Evolutionary conservation across 2,797 vertebrate genomes (phyloP).

Genomic region (Okamejei kenojei): DNA sequence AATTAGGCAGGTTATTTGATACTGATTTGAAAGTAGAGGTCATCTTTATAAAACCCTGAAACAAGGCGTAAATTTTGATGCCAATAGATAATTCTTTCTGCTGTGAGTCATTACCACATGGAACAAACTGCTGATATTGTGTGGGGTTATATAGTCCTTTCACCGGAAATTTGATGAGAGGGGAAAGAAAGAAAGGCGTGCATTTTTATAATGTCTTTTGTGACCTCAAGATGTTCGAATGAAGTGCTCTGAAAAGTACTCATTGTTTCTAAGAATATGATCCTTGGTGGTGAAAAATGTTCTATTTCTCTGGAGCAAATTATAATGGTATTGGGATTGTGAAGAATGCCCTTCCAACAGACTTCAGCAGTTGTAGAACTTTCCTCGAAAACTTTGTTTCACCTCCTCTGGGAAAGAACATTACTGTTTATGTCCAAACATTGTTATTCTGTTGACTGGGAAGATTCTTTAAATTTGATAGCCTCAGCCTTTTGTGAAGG

Average conservation of each 20-base stretch:
- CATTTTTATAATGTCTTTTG: not conserved
- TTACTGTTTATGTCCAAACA: not conserved
- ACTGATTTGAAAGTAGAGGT: not conserved
- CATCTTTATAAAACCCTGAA: not conserved
- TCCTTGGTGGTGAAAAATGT: not conserved
- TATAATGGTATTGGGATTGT: not conserved
- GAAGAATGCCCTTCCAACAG: too few relatives aligned
- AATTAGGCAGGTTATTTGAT: not conserved
- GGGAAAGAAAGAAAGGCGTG: not conserved
- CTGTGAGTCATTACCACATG: not conserved
- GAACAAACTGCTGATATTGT: not conserved
- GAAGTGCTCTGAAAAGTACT: too few relatives aligned
- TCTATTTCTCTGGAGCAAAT: not conserved
- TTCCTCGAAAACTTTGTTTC: not conserved
- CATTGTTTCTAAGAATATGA: too few relatives aligned
- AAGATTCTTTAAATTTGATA: not conserved
- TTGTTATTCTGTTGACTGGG: not conserved
- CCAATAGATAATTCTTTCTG: not conserved
- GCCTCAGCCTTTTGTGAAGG: not conserved
- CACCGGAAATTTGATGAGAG: not conserved
- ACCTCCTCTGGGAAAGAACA: not conserved
- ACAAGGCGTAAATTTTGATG: not conserved
- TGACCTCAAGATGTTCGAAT: too few relatives aligned
- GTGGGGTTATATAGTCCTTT: not conserved
- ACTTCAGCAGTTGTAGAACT: too few relatives aligned